Conservation (phyloP, 2,888 invertebrate species). For the Corythucha ciliata region DNA sequence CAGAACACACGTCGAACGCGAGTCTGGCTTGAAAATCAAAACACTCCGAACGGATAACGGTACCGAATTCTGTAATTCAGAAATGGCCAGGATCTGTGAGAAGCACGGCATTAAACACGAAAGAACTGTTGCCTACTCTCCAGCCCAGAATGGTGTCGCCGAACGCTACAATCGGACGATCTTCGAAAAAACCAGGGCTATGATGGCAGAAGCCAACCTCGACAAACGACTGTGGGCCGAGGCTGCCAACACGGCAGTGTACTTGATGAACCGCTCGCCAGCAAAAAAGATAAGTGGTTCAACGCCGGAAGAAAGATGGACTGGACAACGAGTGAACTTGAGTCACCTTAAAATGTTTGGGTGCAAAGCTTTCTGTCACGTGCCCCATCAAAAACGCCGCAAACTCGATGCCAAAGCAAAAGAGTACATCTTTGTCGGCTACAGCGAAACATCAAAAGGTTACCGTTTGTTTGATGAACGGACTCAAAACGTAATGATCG, state of each 20-base stretch:
- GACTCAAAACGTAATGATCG: not conserved
- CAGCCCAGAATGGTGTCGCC: slow-evolving; percentile 24
- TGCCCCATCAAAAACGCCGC: not conserved
- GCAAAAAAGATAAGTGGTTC: slow-evolving; percentile 12
- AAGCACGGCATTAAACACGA: slow-evolving; percentile 19
- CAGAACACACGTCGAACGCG: slow-evolving; percentile 2
- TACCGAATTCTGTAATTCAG: slow-evolving; percentile 15
- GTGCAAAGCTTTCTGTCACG: slow-evolving; percentile 13
- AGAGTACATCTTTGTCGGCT: slow-evolving; percentile 15
- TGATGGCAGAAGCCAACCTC: slow-evolving; percentile 35
- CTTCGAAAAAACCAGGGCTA: slow-evolving; percentile 34
- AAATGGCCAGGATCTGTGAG: slow-evolving; percentile 8
- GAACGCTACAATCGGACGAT: slow-evolving; percentile 18
- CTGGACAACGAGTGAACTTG: slow-evolving; percentile 10
- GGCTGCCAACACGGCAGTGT: slow-evolving; percentile 26
- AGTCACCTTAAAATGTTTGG: slow-evolving; percentile 24
- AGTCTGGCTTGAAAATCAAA: slow-evolving; percentile 1
- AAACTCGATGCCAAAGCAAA: slow-evolving; percentile 18
- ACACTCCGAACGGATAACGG: slow-evolving; percentile 19
- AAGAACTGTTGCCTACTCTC: slow-evolving; percentile 17
- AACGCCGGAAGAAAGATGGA: slow-evolving; percentile 21
- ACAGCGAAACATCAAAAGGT: slow-evolving; percentile 17
- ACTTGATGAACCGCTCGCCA: slow-evolving; percentile 38
- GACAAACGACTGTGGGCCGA: slow-evolving; percentile 33
- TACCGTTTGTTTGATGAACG: slow-evolving; percentile 12